Conservation (phyloP, 2,888 invertebrate species). For the Rhagium mordax region DNA sequence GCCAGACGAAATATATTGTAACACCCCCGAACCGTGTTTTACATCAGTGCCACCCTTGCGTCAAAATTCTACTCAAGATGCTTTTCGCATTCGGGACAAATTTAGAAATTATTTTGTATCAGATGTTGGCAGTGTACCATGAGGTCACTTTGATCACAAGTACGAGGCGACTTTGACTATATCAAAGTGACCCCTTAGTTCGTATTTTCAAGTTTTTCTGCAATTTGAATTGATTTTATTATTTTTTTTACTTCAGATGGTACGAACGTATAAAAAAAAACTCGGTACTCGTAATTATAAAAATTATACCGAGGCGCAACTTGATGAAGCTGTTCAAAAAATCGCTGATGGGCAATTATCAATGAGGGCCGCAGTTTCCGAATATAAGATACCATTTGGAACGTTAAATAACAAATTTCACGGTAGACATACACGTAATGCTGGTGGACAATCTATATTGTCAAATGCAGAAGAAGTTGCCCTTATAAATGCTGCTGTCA, state of each 20-base stretch:
- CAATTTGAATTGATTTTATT: too few relatives aligned
- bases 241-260: too few relatives aligned
- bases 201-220: too few relatives aligned
- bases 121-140: neutral
- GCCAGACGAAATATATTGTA: neutral
- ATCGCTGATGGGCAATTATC: constrained; percentile 31
- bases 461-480: neutral
- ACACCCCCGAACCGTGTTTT: neutral
- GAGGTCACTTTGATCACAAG: too few relatives aligned
- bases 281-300: too few relatives aligned
- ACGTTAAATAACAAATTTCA: constrained; percentile 11
- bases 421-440: neutral
- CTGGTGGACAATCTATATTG: constrained; percentile 9
- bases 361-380: constrained; percentile 19
- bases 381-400: constrained; percentile 18
- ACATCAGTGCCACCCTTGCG: too few relatives aligned
- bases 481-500: neutral
- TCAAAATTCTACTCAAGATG: too few relatives aligned
- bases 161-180: too few relatives aligned
- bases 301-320: too few relatives aligned
- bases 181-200: too few relatives aligned
- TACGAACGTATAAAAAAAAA: too few relatives aligned
- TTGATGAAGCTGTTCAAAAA: constrained; percentile 40
- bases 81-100: too few relatives aligned
- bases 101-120: neutral